Base-by-base conservation (phyloP, 2,888 invertebrate genomes). In the Melinaea marsaeus region DNA sequence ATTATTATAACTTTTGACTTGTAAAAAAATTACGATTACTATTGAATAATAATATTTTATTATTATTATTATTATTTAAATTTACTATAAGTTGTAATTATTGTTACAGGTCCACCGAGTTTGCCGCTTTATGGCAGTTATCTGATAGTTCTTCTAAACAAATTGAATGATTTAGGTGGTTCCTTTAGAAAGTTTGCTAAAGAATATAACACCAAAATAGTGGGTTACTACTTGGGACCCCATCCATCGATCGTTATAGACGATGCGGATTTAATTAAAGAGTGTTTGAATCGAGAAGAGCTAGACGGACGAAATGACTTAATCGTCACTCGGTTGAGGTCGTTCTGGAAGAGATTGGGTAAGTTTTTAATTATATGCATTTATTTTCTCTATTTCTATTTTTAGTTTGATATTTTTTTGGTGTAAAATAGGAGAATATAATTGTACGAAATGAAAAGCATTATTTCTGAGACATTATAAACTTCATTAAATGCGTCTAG, bases 121-220 rank as follows among this genome's bases (percentile, higher is more conserved):
- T 77, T 94, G 54, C 94, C 94, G 1, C 58, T 94, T 22, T 93
- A 92, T 72, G 94, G 94, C 2, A 92, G 92, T 37, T 94, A 93
- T 68, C 92, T 92, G 80, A 86, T 92, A 51, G 74, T 94, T 54
- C 75, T 93, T 48, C 77, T 92, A 61, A 80, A 91, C 46, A 84
- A 92, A 68, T 90, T 89, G 67, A 85, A 84, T 58, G 92, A 91
- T 72, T 79, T 93, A 0, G 88, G 93, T 13, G 79, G 84, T 58
- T 91, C 92, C 0, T 82, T 93, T 33, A 73, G 81, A 1, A 86
- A 85, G 60, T 79, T 94, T 0, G 89, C 91, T 6, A 81, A 89
- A 57, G 88, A 87, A 67, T 94, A 94, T 74, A 92, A 93, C 63
- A 92, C 93, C 1, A 92, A 92, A 69, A 64, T 94, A 3, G 71